These are phyloP conservation scores for Lasaia peninsularis DNA, from an alignment of 1,140 invertebrate species.

Conservation along the genomic window DNA sequence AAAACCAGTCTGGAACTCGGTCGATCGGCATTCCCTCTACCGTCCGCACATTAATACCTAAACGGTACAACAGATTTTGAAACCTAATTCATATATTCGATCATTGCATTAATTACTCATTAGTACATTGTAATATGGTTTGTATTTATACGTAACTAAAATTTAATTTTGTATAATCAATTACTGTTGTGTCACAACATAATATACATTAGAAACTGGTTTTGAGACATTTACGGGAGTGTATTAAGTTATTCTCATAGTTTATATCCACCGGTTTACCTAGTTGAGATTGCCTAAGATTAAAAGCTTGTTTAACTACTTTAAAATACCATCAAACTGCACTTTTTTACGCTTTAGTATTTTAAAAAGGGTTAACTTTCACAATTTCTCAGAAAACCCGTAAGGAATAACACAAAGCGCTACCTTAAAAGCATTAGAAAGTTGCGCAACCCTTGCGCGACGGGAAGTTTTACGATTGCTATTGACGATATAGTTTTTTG, in stretches of 20 bases:
- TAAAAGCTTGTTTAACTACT: slow-evolving; percentile 1
- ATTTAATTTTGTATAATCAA: neutral
- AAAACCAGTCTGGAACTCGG: slow-evolving; percentile 57
- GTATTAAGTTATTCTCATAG: neutral
- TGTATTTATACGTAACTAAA: neutral
- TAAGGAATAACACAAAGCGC: slow-evolving; percentile 41
- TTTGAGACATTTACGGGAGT: neutral
- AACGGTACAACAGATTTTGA: neutral
- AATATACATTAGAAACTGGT: neutral
- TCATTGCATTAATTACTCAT: neutral
- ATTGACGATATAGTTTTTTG: slow-evolving; percentile 50
- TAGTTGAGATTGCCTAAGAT: slow-evolving; percentile 4
- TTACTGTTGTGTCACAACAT: neutral
- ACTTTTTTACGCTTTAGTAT: slow-evolving; percentile 16
- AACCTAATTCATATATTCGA: neutral
- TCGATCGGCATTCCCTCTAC: slow-evolving; percentile 25
- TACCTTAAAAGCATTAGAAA: slow-evolving; percentile 72
- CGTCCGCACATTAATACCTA: slow-evolving; percentile 3
- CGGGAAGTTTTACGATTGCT: slow-evolving; percentile 47
- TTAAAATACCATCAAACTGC: neutral
- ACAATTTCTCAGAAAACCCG: slow-evolving; percentile 55
- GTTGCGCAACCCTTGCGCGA: slow-evolving; percentile 69
- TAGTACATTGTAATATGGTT: neutral
- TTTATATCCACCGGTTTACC: slow-evolving; percentile 34
- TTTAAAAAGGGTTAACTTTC: slow-evolving; percentile 52